Evolutionary conservation across 2,113 vertebrate species (phyloP).

Genomic region (Pteruthius melanotis): DNA sequence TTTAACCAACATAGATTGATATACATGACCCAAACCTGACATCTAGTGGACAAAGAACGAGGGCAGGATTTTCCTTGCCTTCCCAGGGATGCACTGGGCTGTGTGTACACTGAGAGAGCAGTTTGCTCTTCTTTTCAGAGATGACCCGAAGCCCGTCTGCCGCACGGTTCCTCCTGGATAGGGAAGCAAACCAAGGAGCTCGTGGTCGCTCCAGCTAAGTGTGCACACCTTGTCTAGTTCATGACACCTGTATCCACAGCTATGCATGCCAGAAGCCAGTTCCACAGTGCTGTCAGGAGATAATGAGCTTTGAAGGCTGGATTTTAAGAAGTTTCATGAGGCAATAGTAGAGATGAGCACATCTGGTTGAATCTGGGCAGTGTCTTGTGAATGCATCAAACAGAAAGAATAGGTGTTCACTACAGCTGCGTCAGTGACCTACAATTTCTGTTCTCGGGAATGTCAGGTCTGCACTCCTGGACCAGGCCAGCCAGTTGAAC

Average conservation of each 20-base stretch:
- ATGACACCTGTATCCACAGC: neutral
- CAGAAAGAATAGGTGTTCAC: neutral
- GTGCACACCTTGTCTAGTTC: no score
- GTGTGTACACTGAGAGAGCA: neutral
- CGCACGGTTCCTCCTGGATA: fast-evolving
- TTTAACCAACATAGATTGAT: neutral
- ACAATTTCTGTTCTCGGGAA: neutral
- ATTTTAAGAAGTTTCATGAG: neutral
- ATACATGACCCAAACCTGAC: conserved; percentile 46
- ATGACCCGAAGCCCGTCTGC: neutral
- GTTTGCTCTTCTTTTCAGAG: neutral
- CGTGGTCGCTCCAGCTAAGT: neutral
- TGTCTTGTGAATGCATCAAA: neutral
- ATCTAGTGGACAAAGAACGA: conserved; percentile 34
- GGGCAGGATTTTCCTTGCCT: neutral
- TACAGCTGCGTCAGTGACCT: neutral
- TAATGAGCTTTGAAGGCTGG: neutral
- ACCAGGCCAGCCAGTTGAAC: neutral
- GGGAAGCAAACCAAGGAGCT: neutral
- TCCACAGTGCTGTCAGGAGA: neutral
- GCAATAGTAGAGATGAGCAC: no score
- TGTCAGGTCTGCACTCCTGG: neutral
- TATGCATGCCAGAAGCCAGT: neutral
- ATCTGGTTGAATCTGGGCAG: neutral
- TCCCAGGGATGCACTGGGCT: neutral